Evolutionary conservation across 2,888 invertebrate species (phyloP), one percentile per base, ranked within the genome.

Genomic region (Caenorhabditis plicata): DNA sequence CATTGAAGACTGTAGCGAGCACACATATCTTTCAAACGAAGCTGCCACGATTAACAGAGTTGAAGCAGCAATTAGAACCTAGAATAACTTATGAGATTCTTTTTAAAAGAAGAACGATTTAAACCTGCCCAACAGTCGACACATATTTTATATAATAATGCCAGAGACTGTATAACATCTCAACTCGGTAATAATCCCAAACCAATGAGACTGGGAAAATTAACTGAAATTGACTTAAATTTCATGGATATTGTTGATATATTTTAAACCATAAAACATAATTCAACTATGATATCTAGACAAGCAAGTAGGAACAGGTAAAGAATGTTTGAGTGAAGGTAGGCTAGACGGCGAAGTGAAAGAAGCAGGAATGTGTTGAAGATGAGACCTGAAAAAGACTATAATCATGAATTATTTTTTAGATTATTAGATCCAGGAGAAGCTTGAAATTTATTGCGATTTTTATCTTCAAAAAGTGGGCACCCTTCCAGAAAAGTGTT

Each of bases 1-100:
- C n/a, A 50, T 44, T 5, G 56, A 52, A 4, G 51, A 50, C 29
- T 52, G 50, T 25, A 61, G 39, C 0, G 68, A 71, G 25, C 68
- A 64, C 17, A 66, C 46, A 53, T 71, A 74, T 44, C 75, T 41
- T 50, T 75, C 75, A 25, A 70, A 60, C 4, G 75, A 72, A 13
- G 75, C 73, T 5, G 70, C 68, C n/a, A 75, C 71, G 46, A 75
- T 74, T 33, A 74, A 41, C 20, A 68, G 58, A n/a, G 73, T 69
- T 1, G 71, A 65, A 8, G 67, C 61, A 19, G 66, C 64, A 31
- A 72, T 71, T 3, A 71, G 50, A 3, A 68, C 68, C 64, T 69
- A 62, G 23, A 48, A 43, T 7, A n/a, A 39, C 11, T 23, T 25
- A 25, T 9, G 15, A 20, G 36, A 17, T 33, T 9, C 7, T 17